These are phyloP conservation scores for Pseudotriccus pelzelni DNA, from an alignment of 2,797 vertebrate species.

Conservation along the genomic window DNA sequence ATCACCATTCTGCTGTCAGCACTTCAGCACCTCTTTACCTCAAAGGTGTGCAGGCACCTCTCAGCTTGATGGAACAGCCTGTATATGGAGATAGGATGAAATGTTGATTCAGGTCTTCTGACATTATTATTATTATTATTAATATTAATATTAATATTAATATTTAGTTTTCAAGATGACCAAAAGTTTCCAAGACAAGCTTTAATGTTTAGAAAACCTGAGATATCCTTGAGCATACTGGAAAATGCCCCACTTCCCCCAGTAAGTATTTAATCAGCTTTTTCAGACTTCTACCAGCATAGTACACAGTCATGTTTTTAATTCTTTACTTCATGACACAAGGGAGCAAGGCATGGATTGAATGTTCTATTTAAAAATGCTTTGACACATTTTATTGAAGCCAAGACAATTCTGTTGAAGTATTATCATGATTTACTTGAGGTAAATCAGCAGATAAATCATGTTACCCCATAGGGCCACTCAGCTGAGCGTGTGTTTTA, in stretches of 20 bases:
- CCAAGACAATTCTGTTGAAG: conserved; percentile 32
- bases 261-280: neutral
- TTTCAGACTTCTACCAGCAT: neutral
- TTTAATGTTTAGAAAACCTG: neutral
- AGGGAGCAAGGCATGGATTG: neutral
- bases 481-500: conserved; percentile 17
- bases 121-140: rapidly evolving
- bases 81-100: neutral
- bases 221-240: neutral
- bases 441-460: conserved; percentile 52
- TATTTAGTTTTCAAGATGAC: neutral
- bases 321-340: neutral
- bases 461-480: conserved; percentile 12
- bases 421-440: conserved; percentile 48
- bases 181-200: neutral
- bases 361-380: conserved; percentile 11
- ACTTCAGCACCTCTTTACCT: neutral
- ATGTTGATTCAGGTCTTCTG: neutral
- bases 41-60: neutral
- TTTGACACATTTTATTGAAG: conserved; percentile 27
- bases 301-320: neutral
- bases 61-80: neutral
- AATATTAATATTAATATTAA: rapidly evolving
- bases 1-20: neutral
- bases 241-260: neutral